A percentile compares a stretch with the other conserved stretches of the same genome.
Conservation (phyloP, 2,888 invertebrate genomes). For the Rhamnusium bicolor region DNA sequence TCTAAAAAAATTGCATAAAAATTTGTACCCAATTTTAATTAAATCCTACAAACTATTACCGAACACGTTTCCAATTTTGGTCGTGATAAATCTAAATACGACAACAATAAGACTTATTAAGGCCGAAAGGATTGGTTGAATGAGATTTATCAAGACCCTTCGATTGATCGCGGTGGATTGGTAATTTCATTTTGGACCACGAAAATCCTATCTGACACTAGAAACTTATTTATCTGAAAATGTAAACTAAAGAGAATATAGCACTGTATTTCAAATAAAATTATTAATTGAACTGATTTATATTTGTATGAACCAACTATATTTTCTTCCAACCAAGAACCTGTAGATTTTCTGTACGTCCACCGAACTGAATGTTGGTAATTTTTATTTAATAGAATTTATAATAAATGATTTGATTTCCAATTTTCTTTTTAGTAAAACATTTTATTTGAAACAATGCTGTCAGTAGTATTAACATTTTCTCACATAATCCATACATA, state of each 20-base stretch:
- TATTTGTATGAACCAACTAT: too few relatives aligned
- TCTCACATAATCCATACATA: too few relatives aligned
- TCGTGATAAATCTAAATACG: constrained; percentile 19
- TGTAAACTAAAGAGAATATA: background rate
- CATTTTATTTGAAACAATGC: too few relatives aligned
- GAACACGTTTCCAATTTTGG: background rate
- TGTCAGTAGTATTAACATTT: too few relatives aligned
- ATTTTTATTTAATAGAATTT: too few relatives aligned
- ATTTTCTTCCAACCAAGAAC: too few relatives aligned
- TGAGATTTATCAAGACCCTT: constrained; percentile 27
- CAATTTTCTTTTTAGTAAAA: too few relatives aligned
- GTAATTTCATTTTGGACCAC: constrained; percentile 21
- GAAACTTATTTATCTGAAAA: constrained; percentile 6
- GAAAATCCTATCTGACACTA: constrained; percentile 13
- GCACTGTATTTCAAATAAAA: too few relatives aligned
- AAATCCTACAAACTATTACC: background rate
- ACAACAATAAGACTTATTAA: constrained; percentile 29
- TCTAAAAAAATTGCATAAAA: background rate
- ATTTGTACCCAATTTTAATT: background rate
- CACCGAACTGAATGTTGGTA: too few relatives aligned
- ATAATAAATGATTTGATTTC: too few relatives aligned
- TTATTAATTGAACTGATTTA: too few relatives aligned
- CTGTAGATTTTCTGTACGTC: too few relatives aligned
- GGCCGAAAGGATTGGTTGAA: constrained; percentile 14
- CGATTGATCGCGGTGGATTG: constrained; percentile 25